A percentile compares a stretch with the other conserved stretches of the same genome.
phyloP scores from a whole-genome alignment of 2,113 vertebrate genomes.

The Beaufortia kweichowensis region DNA sequence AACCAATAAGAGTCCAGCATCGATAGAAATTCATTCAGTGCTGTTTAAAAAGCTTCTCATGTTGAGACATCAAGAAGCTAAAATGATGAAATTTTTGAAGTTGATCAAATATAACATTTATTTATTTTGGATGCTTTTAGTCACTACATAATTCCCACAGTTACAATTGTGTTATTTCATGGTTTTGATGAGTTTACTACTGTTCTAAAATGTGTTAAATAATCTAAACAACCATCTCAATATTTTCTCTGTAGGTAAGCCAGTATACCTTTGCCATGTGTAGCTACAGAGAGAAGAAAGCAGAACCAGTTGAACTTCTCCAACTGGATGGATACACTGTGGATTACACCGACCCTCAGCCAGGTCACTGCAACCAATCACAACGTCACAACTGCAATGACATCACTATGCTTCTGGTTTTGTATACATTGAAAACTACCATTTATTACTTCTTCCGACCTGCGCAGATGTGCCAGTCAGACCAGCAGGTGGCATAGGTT shows the following conservation, averaged over 20 bases:
- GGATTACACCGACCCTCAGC: slow-evolving; percentile 98
- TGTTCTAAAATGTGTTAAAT: too few species aligned
- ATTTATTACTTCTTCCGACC: neutral
- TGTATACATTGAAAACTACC: neutral
- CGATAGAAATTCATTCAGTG: too few species aligned
- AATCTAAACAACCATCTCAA: slow-evolving; percentile 50
- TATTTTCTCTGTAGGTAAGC: slow-evolving; percentile 85
- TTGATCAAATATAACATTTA: too few species aligned
- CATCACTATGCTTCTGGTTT: neutral
- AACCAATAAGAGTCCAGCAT: too few species aligned
- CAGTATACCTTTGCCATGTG: slow-evolving; percentile 99
- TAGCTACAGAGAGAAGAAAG: slow-evolving; percentile 99
- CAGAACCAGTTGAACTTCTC: slow-evolving; percentile 94
- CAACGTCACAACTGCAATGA: neutral
- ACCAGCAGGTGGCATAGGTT: slow-evolving; percentile 41
- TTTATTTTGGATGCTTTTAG: too few species aligned
- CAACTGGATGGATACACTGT: slow-evolving; percentile 98
- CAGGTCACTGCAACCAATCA: slow-evolving; percentile 76
- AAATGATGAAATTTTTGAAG: too few species aligned
- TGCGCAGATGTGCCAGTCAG: neutral
- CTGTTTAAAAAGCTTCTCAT: too few species aligned
- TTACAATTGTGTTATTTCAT: too few species aligned
- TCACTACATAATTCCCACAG: too few species aligned
- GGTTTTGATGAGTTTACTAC: too few species aligned
- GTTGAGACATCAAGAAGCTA: too few species aligned